Base-by-base conservation (phyloP, 2,888 invertebrate genomes). In the Spisula solida region DNA sequence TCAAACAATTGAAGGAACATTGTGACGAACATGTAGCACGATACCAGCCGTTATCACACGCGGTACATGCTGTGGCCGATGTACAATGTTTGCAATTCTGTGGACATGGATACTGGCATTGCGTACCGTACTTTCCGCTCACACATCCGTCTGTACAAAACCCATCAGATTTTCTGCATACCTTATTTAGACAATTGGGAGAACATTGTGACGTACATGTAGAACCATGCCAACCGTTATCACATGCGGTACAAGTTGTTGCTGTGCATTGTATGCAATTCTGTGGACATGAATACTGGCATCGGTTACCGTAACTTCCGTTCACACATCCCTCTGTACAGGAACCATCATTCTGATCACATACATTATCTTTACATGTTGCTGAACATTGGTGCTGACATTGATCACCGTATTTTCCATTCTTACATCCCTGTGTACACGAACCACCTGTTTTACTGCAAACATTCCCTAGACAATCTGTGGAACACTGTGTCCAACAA, bases 221-320 rank as follows among this genome's bases (percentile, higher is more conserved):
- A n/a, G 41, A 0, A 2, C 86, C 87, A 56, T 86, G 81, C 78
- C 70, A 91, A 10, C 84, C 87, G 47, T 60, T 31, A n/a, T 85
- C 80, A 70, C 91, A 91, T 0, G 48, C 75, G 29, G 81, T 29
- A 56, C 92, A 92, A 5, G 16, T 29, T 2, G 85, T 84, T 4
- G n/a, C 14, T 14, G 75, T 56, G n/a, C 79, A 81, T 6, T 18
- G 18, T 20, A 20, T 18, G n/a, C 56, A 56, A 56, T 18, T n/a
- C 18, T 56, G 6, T 56, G 18, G 20, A 56, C 56, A 56, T n/a
- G 14, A 20, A 18, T 56, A 18, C 18, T 18, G 18, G 18, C 56
- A 56, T 56, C 1, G 14, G 18, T 18, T 14, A 0, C n/a, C n/a
- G 56, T 56, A 56, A 56, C n/a, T n/a, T 14, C 56, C 56, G 18